Evolutionary conservation across 2,113 vertebrate genomes (phyloP), one percentile per base, ranked within the genome.

Genomic region (Podiceps cristatus): DNA sequence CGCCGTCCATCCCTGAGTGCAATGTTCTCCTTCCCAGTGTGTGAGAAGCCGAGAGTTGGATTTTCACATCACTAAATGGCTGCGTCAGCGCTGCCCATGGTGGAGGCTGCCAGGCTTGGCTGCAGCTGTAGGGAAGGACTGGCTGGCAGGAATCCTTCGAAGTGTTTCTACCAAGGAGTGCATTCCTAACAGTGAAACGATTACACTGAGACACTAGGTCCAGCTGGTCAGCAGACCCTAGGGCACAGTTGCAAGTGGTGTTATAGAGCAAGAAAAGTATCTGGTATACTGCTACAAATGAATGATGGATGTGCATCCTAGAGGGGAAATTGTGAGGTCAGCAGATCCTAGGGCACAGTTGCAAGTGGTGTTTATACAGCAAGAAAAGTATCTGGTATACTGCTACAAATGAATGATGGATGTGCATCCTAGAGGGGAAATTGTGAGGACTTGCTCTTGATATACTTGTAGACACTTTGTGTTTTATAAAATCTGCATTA

Each of bases 1-100:
- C 0, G 0, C 22, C 50, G 3, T 29, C 22, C 59, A 14, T 29
- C 31, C 9, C 29, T 20, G 20, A 49, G 42, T 33, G 18, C 3
- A 7, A 33, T 47, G 47, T n/a, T 77, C 8, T 40, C 11, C 52
- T 91, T 86, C 22, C 31, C 44, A 79, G 13, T 31, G 5, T 16
- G 18, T 56, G 42, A 63, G 67, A 86, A 68, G n/a, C 4, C 4
- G 3, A 66, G 42, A 37, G 9, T 0, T 56, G 40, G 20, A 56
- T 80, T 4, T 13, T 11, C 29, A 53, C 45, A 14, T 15, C 40
- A 44, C 17, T 9, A 19, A 56, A n/a, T 24, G 35, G 18, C 17
- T 23, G 44, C 2, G 10, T 49, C 58, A 45, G 27, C 1, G 2
- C 16, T 88, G 55, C 52, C 27, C 18, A 3, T 14, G 55, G 49